Conservation (phyloP, 2,797 vertebrate genomes). For the Limnodromus scolopaceus region DNA sequence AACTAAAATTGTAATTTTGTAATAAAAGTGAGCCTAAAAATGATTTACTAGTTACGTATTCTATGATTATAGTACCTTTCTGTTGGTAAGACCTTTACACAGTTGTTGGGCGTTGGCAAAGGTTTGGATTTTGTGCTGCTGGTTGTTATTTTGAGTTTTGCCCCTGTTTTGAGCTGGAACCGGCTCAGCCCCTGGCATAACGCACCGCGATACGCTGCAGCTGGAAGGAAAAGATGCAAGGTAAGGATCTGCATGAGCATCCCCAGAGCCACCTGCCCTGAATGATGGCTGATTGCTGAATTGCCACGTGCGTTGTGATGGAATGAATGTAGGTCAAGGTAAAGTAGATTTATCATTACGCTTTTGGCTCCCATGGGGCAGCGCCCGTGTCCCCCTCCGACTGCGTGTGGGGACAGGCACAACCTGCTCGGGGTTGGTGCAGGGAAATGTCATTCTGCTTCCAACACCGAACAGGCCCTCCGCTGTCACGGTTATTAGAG, state of each 20-base stretch:
- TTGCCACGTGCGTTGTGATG: neutral
- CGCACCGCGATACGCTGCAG: fast-evolving
- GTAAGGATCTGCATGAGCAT: neutral
- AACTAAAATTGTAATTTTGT: constrained; percentile 48
- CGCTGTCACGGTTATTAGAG: neutral
- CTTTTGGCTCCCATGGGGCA: neutral
- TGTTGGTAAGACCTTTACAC: neutral
- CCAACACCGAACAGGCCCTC: neutral
- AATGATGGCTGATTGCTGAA: neutral
- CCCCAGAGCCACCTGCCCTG: neutral
- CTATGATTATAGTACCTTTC: neutral
- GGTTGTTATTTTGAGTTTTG: neutral
- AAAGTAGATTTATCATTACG: neutral
- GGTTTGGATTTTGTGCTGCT: neutral
- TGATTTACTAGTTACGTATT: constrained; percentile 15
- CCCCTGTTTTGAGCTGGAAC: neutral
- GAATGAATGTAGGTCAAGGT: neutral
- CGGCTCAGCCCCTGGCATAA: neutral
- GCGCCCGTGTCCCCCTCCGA: neutral
- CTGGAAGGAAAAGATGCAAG: neutral
- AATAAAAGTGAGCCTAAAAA: constrained; percentile 47
- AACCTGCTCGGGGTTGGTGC: neutral
- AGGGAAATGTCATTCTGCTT: neutral
- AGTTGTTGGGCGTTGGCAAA: neutral
- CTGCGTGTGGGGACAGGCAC: neutral